A percentile compares a stretch with the other conserved stretches of the same genome.
These are phyloP conservation scores for Corella eumyota DNA, from an alignment of 23 tunicate genomes.

Conservation along the genomic window DNA sequence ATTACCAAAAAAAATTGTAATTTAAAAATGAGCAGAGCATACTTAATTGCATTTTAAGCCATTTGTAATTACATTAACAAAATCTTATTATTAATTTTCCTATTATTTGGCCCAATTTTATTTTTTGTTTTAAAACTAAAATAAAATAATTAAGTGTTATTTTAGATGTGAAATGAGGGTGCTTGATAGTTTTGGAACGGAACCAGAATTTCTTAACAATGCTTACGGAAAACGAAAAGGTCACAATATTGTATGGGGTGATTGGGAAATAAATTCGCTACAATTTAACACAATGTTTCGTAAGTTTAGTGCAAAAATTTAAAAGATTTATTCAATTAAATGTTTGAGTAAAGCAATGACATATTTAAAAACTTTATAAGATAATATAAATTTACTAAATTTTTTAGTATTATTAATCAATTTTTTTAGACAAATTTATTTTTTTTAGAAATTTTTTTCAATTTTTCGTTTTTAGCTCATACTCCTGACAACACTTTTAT, in stretches of 20 bases:
- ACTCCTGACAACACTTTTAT: constrained; percentile 92
- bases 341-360: too few species aligned
- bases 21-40: too few species aligned
- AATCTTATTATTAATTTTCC: not conserved
- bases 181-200: constrained; percentile 92
- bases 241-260: constrained; percentile 60
- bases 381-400: too few species aligned
- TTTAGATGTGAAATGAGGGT: constrained; percentile 45
- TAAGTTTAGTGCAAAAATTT: constrained; percentile 42
- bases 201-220: constrained; percentile 67
- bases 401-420: too few species aligned
- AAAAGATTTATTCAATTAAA: too few species aligned
- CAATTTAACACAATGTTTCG: constrained; percentile 98
- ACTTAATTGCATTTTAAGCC: too few species aligned
- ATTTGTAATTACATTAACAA: not conserved
- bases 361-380: too few species aligned
- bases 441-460: not conserved
- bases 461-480: constrained; percentile 54
- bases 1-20: too few species aligned
- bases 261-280: constrained; percentile 57
- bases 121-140: not conserved
- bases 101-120: not conserved
- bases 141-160: not conserved
- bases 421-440: too few species aligned
- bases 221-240: constrained; percentile 34